A percentile compares a stretch with the other conserved stretches of the same genome.
These are phyloP conservation scores for Xenus cinereus DNA, from an alignment of 2,113 vertebrate species.

Conservation along the genomic window DNA sequence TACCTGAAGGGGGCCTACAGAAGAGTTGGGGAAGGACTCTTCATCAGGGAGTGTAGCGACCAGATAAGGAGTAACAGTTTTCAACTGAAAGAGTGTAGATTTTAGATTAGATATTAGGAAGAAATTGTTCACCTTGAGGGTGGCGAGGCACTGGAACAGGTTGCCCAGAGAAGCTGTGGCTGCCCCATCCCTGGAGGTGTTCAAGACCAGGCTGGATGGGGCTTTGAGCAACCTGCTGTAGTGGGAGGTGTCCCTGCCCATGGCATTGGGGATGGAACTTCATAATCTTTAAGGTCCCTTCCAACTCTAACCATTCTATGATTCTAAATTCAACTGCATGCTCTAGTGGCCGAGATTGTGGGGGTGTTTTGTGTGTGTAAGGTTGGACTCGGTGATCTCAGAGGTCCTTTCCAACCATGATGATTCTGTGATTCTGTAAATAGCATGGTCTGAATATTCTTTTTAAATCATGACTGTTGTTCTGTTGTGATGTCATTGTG, in stretches of 20 bases:
- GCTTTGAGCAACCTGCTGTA: background rate
- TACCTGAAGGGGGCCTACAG: background rate
- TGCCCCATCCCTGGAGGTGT: background rate
- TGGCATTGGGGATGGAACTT: too few relatives aligned
- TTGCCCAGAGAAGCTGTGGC: background rate
- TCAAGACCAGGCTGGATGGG: background rate
- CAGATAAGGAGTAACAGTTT: background rate
- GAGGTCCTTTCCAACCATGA: too few relatives aligned
- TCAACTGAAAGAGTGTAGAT: background rate
- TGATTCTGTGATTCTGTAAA: too few relatives aligned
- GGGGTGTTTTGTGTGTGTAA: too few relatives aligned
- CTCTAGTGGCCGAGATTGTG: too few relatives aligned
- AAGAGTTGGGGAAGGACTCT: background rate
- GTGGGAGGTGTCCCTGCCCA: too few relatives aligned
- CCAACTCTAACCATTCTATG: too few relatives aligned
- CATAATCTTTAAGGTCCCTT: too few relatives aligned
- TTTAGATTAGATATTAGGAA: background rate
- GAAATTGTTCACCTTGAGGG: background rate
- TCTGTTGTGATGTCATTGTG: background rate
- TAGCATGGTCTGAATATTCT: background rate
- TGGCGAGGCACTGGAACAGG: background rate
- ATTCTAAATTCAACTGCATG: too few relatives aligned
- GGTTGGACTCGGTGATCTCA: too few relatives aligned
- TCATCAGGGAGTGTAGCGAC: background rate
- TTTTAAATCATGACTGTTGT: background rate